A percentile compares a stretch with the other conserved stretches of the same genome.
Conservation (phyloP, 2,888 invertebrate genomes). For the Scaptomyza parva region DNA sequence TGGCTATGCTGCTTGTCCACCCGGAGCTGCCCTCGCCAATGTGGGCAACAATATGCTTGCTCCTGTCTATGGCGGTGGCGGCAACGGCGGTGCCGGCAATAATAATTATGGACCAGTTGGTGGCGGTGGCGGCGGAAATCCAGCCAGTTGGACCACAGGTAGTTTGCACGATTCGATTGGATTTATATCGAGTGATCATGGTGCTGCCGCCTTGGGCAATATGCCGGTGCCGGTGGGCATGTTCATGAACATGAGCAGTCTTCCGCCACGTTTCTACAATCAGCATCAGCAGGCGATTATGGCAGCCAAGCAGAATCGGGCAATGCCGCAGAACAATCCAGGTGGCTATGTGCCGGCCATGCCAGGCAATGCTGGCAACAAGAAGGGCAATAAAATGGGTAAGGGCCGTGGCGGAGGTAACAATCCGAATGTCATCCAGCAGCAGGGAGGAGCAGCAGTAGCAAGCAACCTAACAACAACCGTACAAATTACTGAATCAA, state of each 20-base stretch:
- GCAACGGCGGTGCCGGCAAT: constrained; percentile 12
- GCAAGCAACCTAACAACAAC: constrained; percentile 12
- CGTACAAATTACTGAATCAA: not conserved
- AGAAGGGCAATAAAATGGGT: constrained; percentile 31
- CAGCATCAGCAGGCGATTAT: constrained; percentile 89
- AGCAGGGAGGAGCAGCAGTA: not conserved
- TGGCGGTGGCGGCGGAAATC: constrained; percentile 5
- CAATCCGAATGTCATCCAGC: constrained; percentile 4
- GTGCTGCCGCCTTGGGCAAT: constrained; percentile 90
- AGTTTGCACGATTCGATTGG: constrained; percentile 93
- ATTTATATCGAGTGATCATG: constrained; percentile 94
- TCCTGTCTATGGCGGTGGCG: constrained; percentile 2
- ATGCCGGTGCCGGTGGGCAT: constrained; percentile 97
- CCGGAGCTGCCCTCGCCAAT: not conserved
- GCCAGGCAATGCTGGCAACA: constrained; percentile 52
- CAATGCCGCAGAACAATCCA: constrained; percentile 54
- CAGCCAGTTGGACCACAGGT: constrained; percentile 45
- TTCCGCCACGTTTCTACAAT: constrained; percentile 91
- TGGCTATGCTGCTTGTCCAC: constrained; percentile 11
- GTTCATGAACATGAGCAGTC: constrained; percentile 95
- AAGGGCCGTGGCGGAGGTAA: constrained; percentile 12
- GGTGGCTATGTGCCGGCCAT: constrained; percentile 20
- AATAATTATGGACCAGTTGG: constrained; percentile 24
- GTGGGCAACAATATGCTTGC: constrained; percentile 17
- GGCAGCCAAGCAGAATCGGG: constrained; percentile 85